These are phyloP conservation scores for Limnephilus rhombicus DNA, from an alignment of 2,888 invertebrate species.

Conservation along the genomic window DNA sequence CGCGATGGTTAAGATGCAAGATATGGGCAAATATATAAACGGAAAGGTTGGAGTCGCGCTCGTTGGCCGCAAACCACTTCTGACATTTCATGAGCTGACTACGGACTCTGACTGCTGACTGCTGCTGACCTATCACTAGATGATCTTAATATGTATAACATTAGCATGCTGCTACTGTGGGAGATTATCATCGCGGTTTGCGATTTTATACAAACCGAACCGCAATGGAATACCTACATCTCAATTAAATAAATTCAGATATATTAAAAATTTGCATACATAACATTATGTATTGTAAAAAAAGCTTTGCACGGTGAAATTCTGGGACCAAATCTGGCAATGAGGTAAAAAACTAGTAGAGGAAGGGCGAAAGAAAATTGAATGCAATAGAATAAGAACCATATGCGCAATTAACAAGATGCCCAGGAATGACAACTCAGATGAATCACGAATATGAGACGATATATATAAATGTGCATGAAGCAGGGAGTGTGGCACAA, in stretches of 20 bases:
- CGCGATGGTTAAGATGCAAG: constrained; percentile 49
- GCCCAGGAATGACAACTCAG: not conserved
- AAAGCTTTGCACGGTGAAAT: not conserved
- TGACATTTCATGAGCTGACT: not conserved
- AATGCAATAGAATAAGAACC: not conserved
- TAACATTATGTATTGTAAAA: too few species aligned
- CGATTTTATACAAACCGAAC: not conserved
- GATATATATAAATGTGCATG: not conserved
- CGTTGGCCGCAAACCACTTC: not conserved
- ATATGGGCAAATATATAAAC: constrained; percentile 37
- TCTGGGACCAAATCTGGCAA: not conserved
- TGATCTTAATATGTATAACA: not conserved
- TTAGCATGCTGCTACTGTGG: not conserved
- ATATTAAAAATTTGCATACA: not conserved
- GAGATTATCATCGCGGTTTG: not conserved
- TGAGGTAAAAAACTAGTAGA: not conserved
- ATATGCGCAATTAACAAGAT: not conserved
- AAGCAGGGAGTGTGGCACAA: not conserved
- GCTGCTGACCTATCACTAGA: not conserved
- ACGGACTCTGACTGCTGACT: not conserved
- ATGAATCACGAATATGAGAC: not conserved
- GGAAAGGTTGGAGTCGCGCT: not conserved
- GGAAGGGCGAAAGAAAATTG: not conserved
- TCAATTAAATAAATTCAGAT: not conserved
- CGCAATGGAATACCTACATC: not conserved